Base-by-base conservation (phyloP, 2,113 vertebrate species). In the Glaucomys volans region DNA sequence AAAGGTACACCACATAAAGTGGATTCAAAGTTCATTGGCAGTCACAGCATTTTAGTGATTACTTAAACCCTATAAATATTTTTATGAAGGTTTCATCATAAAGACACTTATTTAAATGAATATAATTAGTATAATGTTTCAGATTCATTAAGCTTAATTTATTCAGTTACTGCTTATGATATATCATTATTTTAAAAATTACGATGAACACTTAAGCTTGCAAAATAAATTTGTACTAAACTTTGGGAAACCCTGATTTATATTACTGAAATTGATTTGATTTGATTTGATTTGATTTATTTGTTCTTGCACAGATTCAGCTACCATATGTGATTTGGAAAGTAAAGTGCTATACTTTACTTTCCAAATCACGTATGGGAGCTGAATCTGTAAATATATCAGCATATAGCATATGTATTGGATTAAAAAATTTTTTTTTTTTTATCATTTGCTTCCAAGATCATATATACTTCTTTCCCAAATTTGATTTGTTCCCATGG, bases 131-230 rank as follows among this genome's bases (percentile, higher is more conserved):
- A 75, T 93, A 98, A 97, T 97, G 97, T 97, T 92, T 96, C 87
- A 93, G 91, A 95, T 95, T 97, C 95, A 97, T 98, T 98, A 98
- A 97, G 96, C 82, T 85, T 96, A 95, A 95, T 97, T 98, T 97
- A 98, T 98, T 97, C 97, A 95, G 71, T 95, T 92, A 96, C 89
- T 96, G 91, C 30, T 86, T 97, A 87, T 77, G 89, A 98, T 95
- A 86, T 30, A 95, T 91, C 72, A 9, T 74, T 76, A 98, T 97
- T 98, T 96, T 79, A 96, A 87, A 97, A 97, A 97, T 97, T 96
- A 94, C 94, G 59, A 97, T 93, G 96, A 85, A 75, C 59, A 97
- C 83, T 96, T 97, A 47, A 98, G 97, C 79, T 97, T 96, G 91
- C 87, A 90, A 87, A 92, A 83, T 94, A 95, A 79, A 90, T 95